Base-by-base conservation (phyloP, 1,140 invertebrate genomes). In the Drosophila varians region DNA sequence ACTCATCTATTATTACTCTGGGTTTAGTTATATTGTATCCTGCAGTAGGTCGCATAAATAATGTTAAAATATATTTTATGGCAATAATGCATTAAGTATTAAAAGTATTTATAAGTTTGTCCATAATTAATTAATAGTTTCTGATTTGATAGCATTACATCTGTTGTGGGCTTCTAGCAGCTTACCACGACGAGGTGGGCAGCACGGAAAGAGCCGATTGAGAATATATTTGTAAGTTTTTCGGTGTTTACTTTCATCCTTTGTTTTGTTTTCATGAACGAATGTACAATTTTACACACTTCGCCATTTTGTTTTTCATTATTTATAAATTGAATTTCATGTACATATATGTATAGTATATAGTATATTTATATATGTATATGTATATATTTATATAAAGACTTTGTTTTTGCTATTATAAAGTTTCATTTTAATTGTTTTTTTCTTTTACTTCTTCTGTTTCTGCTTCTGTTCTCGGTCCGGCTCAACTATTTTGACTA, bases 161-260 rank as follows among this genome's bases (percentile, higher is more conserved):
- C 66, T 71, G 66, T 78, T 76, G 80, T 87, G 80, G 64, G 69
- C 49, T 58, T 87, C 73, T 68, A 74, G 47, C 47, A 53, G 57
- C 58, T 47, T 48, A 43, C 64, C 61, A 26, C 47, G 64, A 26
- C 47, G 64, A 40, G 66, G 52, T 66, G 55, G 25, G 40, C 42
- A 46, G 55, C 49, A 51, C 73, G 66, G 62, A 52, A 75, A 61
- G 61, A 53, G 46, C 71, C 58, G 78, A 76, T 87, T 86, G 82
- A 87, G 53, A 78, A 84, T 74, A 83, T 84, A 78, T 75, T 68
- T 86, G 72, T 84, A 86, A 77, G 80, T 73, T 87, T 77, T 83
- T 83, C 82, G 82, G 82, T 87, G 82, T 87, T 87, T 87, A 87
- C 82, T 87, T 87, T 87, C 82, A 87, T 87, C 82, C 82, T 87